These are phyloP conservation scores for Lepisosteus osseus DNA, from an alignment of 2,113 vertebrate genomes.

Conservation along the genomic window DNA sequence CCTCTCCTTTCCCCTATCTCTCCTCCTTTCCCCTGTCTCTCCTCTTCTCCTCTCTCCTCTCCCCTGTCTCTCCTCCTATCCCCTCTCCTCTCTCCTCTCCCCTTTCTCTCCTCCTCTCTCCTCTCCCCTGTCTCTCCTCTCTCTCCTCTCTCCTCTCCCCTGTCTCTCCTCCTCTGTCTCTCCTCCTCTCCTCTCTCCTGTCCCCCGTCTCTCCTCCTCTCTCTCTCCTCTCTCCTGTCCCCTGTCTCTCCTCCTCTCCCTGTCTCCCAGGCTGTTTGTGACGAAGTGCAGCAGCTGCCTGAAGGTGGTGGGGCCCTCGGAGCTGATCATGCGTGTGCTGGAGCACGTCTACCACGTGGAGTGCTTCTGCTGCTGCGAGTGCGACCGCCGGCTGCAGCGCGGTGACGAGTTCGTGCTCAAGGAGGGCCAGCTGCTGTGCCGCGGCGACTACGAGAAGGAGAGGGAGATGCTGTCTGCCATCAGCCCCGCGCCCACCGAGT, in stretches of 20 bases:
- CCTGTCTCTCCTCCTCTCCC: not conserved
- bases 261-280: conserved; percentile 71
- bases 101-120: too few species aligned
- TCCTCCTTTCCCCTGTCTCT: not conserved
- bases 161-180: too few species aligned
- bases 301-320: conserved; percentile 77
- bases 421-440: conserved; percentile 84
- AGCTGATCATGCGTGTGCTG: conserved; percentile 85
- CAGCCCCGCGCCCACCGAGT: conserved; percentile 80
- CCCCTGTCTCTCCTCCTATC: too few species aligned
- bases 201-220: too few species aligned
- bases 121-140: too few species aligned
- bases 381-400: conserved; percentile 79
- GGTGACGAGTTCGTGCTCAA: conserved; percentile 89
- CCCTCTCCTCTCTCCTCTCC: too few species aligned
- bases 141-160: too few species aligned
- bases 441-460: conserved; percentile 87
- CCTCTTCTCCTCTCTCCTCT: too few species aligned
- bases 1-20: not conserved
- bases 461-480: conserved; percentile 82
- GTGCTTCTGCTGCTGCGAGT: conserved; percentile 89
- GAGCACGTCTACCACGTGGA: conserved; percentile 83
- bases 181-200: too few species aligned
- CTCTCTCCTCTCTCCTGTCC: not conserved
- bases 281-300: conserved; percentile 84